Evolutionary conservation across 2,113 vertebrate genomes (phyloP), one percentile per base, ranked within the genome.

Genomic region (Clarias gariepinus): DNA sequence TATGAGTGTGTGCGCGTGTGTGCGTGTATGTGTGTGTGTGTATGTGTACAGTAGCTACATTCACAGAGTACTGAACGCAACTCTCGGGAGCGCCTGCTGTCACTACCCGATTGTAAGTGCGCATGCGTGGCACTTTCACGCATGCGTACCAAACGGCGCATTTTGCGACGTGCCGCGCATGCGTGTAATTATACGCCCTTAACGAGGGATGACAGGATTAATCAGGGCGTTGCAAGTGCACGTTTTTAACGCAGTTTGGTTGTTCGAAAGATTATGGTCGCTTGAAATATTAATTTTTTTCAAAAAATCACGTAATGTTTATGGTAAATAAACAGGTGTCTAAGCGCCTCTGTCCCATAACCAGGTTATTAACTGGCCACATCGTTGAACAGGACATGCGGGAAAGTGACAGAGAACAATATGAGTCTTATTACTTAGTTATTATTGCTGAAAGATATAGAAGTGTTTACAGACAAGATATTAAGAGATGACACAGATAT

Each of bases 11-110:
- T 7, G 82, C 36, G 88, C 60, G 60, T 78, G 92, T 91, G 71
- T 68, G 79, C 60, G 58, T 91, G 93, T 90, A 90, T 87, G 57
- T 88, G 33, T 11, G 13, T 19, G 36, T 28, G 58, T n/a, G 78
- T 76, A 85, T 81, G 53, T 82, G 92, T 92, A 92, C 93, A 92
- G 90, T 93, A 84, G 83, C 69, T 84, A 92, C 93, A 80, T 92
- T 94, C 94, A 94, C 81, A 18, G 36, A 82, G 60, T 52, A 82
- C 81, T 82, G 60, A 47, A 41, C 81, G 81, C 36, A 82, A 66
- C 81, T 66, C 60, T 82, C 81, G 23, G 61, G 81, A 82, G 81
- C 81, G 81, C 81, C 81, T 82, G 61, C 81, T 66, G 81, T 82
- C 81, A 82, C 81, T 66, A 82, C 81, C 81, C 61, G 81, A 82